These are phyloP conservation scores for Heloderma charlesbogerti DNA, from an alignment of 2,113 vertebrate genomes.

Conservation along the genomic window DNA sequence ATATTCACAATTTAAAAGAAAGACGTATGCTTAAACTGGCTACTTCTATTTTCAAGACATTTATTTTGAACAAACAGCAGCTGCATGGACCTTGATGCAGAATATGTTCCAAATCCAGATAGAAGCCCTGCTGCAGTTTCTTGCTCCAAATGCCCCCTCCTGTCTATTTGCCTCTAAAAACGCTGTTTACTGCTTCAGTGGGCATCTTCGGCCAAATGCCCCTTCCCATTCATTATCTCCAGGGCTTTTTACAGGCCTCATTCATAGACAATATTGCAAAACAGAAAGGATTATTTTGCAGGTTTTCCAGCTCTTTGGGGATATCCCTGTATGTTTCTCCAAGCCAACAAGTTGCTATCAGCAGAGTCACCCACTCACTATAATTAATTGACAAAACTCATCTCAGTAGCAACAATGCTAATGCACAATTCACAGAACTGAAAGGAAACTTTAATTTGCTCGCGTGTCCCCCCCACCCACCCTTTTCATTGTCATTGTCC, in stretches of 20 bases:
- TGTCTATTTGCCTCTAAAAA: not conserved
- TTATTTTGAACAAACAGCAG: not conserved
- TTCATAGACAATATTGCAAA: not conserved
- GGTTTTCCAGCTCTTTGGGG: not conserved
- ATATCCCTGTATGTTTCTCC: not conserved
- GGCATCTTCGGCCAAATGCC: not conserved
- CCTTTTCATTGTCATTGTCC: slow-evolving; percentile 76
- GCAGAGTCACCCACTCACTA: slow-evolving; percentile 51
- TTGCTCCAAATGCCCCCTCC: not conserved
- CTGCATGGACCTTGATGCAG: not conserved
- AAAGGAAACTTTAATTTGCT: slow-evolving; percentile 76
- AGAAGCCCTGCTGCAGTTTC: not conserved
- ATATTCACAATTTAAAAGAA: too few relatives aligned
- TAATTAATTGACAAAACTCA: slow-evolving; percentile 64
- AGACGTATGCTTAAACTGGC: not conserved
- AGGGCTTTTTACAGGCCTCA: not conserved
- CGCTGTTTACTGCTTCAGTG: not conserved
- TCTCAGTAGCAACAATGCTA: slow-evolving; percentile 72
- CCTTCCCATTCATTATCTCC: not conserved
- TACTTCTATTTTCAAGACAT: not conserved
- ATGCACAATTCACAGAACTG: slow-evolving; percentile 71
- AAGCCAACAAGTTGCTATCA: slow-evolving; percentile 42
- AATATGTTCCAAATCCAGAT: not conserved
- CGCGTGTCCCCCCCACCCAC: slow-evolving; percentile 64
- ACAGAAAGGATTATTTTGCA: not conserved